Evolutionary conservation across 2,888 invertebrate genomes (phyloP), one percentile per base, ranked within the genome.

Genomic region (Carpatolechia fugitivella): DNA sequence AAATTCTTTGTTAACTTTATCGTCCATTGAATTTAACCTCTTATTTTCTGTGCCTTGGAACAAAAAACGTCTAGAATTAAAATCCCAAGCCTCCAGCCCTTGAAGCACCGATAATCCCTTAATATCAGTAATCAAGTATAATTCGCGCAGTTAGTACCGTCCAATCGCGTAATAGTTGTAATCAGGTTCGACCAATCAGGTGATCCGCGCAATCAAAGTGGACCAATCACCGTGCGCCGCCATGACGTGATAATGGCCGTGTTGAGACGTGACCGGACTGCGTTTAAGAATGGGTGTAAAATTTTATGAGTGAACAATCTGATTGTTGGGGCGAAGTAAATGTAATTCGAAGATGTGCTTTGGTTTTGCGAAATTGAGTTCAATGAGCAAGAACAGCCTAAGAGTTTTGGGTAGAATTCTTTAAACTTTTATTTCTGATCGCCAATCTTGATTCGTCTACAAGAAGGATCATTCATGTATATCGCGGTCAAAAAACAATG

Each of bases 161-260:
- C 52, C 52, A 52, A 52, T 52, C 29, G 52, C 35, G 63, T 66
- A 69, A 70, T 69, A 64, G 65, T 61, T 56, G 63, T 64, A 68
- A 72, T 71, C 63, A 48, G 46, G 58, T 61, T 55, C 61, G 52
- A 55, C 57, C 57, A 54, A 58, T 52, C 58, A 54, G 58, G 50
- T 38, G 38, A 48, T 41, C 38, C 53, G 49, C 29, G 63, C 63
- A 67, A 71, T 70, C 63, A 44, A 36, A 59, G 60, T 51, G 51
- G 56, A 35, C 56, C 56, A 52, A 52, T 50, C 53, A 46, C 20
- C 14, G 35, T 11, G 49, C 51, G 38, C 31, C n/a, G 58, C 56
- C 57, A 66, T 64, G 69, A 66, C 64, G 70, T 60, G 66, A 62
- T 71, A 70, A 72, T 66, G 65, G 60, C 56, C 10, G 29, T 38